Conservation (phyloP, 1,140 invertebrate genomes). For the Paracyclopina nana region DNA sequence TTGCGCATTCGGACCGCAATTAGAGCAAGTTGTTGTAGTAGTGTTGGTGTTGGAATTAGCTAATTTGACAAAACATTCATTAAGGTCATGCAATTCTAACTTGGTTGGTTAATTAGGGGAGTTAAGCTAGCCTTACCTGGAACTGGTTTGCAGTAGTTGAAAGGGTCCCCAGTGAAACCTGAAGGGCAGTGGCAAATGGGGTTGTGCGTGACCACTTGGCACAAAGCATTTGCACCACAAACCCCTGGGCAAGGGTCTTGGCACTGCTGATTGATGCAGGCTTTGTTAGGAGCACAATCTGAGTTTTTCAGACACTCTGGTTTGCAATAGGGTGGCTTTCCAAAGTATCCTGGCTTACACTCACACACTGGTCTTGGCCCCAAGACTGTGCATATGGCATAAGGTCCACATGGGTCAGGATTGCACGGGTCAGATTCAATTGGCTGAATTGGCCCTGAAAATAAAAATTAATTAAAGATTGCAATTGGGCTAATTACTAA, state of each 20-base stretch:
- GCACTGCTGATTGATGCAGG: constrained; percentile 30
- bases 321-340: constrained; percentile 31
- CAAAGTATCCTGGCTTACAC: constrained; percentile 2
- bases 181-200: constrained; percentile 23
- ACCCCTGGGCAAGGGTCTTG: constrained; percentile 4
- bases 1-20: too few species aligned
- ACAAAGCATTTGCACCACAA: constrained; percentile 23
- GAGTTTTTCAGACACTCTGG: constrained; percentile 52
- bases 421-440: constrained; percentile 22
- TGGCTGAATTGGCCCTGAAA: not conserved
- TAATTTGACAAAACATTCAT: too few species aligned
- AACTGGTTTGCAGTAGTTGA: too few species aligned
- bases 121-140: too few species aligned
- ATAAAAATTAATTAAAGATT: not conserved
- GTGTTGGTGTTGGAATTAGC: too few species aligned
- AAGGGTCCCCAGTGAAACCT: constrained; percentile 24
- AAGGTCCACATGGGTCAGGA: constrained; percentile 23
- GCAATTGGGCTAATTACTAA: too few species aligned
- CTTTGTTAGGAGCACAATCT: constrained; percentile 55
- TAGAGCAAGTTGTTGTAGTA: too few species aligned
- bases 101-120: too few species aligned
- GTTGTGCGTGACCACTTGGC: constrained; percentile 21
- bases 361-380: not conserved
- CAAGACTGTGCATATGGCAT: constrained; percentile 28
- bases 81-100: too few species aligned